Base-by-base conservation (phyloP, 2,888 invertebrate species). In the Scrobipalpa atriplicella region DNA sequence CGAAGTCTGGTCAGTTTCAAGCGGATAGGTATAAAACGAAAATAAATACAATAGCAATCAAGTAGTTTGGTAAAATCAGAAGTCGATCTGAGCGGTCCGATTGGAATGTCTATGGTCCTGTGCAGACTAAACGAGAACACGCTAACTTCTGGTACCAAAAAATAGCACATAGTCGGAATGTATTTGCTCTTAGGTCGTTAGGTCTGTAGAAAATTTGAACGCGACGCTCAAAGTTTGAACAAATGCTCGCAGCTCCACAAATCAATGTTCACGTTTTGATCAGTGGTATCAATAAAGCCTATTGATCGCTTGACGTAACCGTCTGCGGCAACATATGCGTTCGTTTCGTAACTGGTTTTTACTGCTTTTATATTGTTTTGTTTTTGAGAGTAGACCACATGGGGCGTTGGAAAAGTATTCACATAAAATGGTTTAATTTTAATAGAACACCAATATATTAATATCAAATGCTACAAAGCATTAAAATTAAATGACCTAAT, bases 1-100 rank as follows among this genome's bases (percentile, higher is more conserved):
- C 68, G 73, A 73, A 64, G 75, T 83, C 84, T 84, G 84, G 81
- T 72, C 73, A 79, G 71, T 72, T 74, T 83, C 83, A 79, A 58
- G 66, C 67, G 64, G 68, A 68, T 70, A 71, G 72, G 72, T 72
- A 75, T 77, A 76, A 78, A 79, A 76, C 73, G 61, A 64, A 73
- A 73, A 68, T 67, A 70, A 73, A 71, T 72, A 80, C 77, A 78
- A 72, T 72, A 68, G 70, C 70, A 72, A 68, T 74, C 68, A 68
- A 74, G 75, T 73, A 74, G 60, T 51, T 29, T 51, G 16, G 63
- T 58, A 58, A n/a, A 58, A 58, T 58, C 58, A 36, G 38, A 58
- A 72, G 76, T 76, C 76, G 75, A 9, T 58, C 38, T 10, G 74
- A 36, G 8, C 58, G n/a, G 8, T 38, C 3, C 6, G 29, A 36